Base-by-base conservation (phyloP, 2,797 vertebrate genomes). In the Glyptemys insculpta region DNA sequence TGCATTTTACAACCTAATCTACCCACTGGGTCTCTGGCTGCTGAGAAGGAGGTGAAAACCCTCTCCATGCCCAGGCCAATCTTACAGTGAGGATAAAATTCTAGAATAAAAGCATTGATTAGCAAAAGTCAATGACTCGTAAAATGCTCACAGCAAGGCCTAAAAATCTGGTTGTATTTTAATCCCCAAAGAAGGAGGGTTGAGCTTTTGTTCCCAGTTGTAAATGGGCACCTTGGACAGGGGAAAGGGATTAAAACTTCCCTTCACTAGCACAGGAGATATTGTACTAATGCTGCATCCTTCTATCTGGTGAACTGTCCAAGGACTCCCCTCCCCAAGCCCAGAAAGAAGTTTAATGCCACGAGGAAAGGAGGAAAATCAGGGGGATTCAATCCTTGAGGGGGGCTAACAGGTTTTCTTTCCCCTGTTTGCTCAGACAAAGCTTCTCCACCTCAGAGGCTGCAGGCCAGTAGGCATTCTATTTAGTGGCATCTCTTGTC, bases 401-500 rank as follows among this genome's bases (percentile, higher is more conserved):
- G 44, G 27, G 6, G 7, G 14, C 21, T 37, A 41, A 84, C 89
- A 78, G 6, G 2, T 79, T 96, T 93, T 86, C 8, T 1, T 80
- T 85, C 5, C 44, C 23, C 52, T 76, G 29, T 7, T 47, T 9
- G 81, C 81, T 49, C 8, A 54, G 15, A 11, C 57, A 65, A 72
- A 72, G 19, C 37, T 41, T 72, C 68, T 72, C 11, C 14, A 49
- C 25, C 4, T 18, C 27, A 81, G 92, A 94, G 85, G 53, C n/a
- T 76, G 56, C 47, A 72, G 27, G 81, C 79, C 83, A 49, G 27
- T 85, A 89, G 81, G 31, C 56, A 83, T 82, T 83, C 82, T 82
- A 31, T 87, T 44, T 92, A 81, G 68, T 86, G 82, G 59, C 68
- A 88, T 96, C 84, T 83, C 74, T 83, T 85, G 27, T 76, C 6